Evolutionary conservation across 2,797 vertebrate genomes (phyloP), one percentile per base, ranked within the genome.

Genomic region (Coendou prehensilis): DNA sequence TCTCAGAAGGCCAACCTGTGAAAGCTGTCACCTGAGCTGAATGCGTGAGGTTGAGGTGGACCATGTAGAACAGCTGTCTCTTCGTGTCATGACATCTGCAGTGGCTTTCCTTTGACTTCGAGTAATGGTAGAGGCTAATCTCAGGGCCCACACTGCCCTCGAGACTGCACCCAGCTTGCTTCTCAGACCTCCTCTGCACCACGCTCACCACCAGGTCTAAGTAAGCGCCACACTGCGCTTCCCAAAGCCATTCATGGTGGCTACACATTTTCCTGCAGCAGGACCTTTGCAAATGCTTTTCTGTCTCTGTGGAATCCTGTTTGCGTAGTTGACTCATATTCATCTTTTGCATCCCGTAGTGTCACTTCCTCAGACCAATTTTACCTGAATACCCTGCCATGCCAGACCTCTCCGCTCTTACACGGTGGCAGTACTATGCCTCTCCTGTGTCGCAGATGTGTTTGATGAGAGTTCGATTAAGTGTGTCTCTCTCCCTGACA

Each of bases 41-140:
- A 22, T 15, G 30, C 37, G 11, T 30, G 6, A n/a, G 17, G 47
- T 18, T 18, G 8, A 64, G 63, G n/a, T 26, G 54, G 79, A 59
- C 26, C n/a, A 61, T 63, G 83, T 88, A 78, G 75, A 81, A 59
- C 13, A 50, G 33, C 83, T 78, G 1, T 52, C 30, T 79, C 85
- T 87, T 45, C 50, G 20, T n/a, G 1, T 75, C 22, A 22, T 17
- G 84, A 26, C 9, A 10, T 28, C 28, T 13, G 15, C 2, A 0
- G 9, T 75, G 52, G 50, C 57, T 76, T 67, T 64, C n/a, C 88
- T 87, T 76, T 57, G 73, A 69, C 69, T 87, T 91, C 52, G 54
- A 59, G 79, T 41, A 54, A 47, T 17, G 10, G 41, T n/a, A 41
- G 47, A 69, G 61, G 18, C 45, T 0, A 33, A 79, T 52, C n/a